phyloP scores from a whole-genome alignment of 2,113 vertebrate species.

The Chascanopsetta lugubris region DNA sequence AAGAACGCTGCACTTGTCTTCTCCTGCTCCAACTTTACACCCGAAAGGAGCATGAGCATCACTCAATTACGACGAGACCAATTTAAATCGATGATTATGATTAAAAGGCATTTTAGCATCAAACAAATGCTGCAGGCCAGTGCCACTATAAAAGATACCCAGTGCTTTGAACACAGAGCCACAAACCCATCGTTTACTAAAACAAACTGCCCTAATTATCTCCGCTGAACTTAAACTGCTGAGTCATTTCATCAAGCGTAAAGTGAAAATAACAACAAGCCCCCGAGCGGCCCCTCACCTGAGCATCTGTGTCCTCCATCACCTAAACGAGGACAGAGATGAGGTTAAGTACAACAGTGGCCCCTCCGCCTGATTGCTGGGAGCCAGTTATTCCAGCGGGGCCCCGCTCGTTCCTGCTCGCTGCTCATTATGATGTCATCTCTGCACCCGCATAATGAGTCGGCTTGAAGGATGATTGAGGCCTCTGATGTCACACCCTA shows the following conservation, averaged over 20 bases:
- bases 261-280: slow-evolving; percentile 61
- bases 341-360: slow-evolving; percentile 66
- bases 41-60: not conserved
- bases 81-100: too few species aligned
- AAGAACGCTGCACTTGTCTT: slow-evolving; percentile 1
- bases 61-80: not conserved
- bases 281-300: slow-evolving; percentile 45
- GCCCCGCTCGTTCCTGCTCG: too few species aligned
- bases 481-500: slow-evolving; percentile 83
- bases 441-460: slow-evolving; percentile 81
- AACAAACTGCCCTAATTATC: slow-evolving; percentile 47
- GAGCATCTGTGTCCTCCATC: slow-evolving; percentile 53
- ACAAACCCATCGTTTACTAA: slow-evolving; percentile 39
- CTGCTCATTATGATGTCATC: slow-evolving; percentile 82
- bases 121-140: not conserved
- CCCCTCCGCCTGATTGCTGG: slow-evolving; percentile 52
- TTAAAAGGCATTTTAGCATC: not conserved
- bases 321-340: slow-evolving; percentile 65
- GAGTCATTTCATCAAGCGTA: slow-evolving; percentile 59
- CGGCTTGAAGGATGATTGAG: slow-evolving; percentile 83
- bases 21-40: slow-evolving; percentile 51
- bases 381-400: slow-evolving; percentile 81
- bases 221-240: slow-evolving; percentile 42
- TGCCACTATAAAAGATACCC: not conserved
- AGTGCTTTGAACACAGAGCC: slow-evolving; percentile 16